Conservation (phyloP, 2,113 vertebrate species). For the Lipotes vexillifer region DNA sequence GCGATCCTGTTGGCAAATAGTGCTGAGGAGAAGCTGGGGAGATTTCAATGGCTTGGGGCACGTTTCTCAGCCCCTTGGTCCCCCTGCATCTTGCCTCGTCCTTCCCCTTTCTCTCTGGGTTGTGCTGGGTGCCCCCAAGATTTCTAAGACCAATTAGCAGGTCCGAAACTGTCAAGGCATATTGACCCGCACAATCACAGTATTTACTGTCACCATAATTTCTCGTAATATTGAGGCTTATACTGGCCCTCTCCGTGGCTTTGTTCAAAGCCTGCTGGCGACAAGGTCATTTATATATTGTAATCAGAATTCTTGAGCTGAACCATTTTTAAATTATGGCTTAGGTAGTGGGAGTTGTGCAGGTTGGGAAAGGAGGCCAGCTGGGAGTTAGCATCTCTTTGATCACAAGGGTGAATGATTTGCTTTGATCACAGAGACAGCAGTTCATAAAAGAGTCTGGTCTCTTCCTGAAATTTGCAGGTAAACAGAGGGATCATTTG, state of each 20-base stretch:
- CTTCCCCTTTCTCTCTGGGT: neutral
- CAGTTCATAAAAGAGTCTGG: constrained; percentile 75
- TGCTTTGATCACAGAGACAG: constrained; percentile 82
- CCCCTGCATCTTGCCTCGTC: neutral
- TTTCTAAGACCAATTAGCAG: constrained; percentile 70
- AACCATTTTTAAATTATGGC: constrained; percentile 73
- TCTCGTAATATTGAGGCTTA: constrained; percentile 63
- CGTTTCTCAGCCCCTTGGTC: neutral
- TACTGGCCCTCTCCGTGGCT: constrained; percentile 50
- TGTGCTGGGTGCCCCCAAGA: constrained; percentile 30
- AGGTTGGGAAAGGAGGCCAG: constrained; percentile 68
- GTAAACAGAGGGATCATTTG: constrained; percentile 81
- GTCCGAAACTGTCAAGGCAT: constrained; percentile 31
- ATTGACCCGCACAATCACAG: constrained; percentile 29
- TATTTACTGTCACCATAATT: constrained; percentile 67
- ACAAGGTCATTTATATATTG: constrained; percentile 45
- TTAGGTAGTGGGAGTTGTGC: constrained; percentile 48
- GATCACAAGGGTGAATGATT: constrained; percentile 77
- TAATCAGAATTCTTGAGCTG: constrained; percentile 77
- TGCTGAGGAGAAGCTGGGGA: neutral
- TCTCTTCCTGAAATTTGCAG: constrained; percentile 77
- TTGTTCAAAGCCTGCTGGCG: constrained; percentile 41
- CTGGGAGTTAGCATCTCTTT: constrained; percentile 77
- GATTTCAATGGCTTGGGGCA: neutral
- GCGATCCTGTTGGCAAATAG: constrained; percentile 48